Base-by-base conservation (phyloP, 2,113 vertebrate species). In the Neodon shergylaensis region DNA sequence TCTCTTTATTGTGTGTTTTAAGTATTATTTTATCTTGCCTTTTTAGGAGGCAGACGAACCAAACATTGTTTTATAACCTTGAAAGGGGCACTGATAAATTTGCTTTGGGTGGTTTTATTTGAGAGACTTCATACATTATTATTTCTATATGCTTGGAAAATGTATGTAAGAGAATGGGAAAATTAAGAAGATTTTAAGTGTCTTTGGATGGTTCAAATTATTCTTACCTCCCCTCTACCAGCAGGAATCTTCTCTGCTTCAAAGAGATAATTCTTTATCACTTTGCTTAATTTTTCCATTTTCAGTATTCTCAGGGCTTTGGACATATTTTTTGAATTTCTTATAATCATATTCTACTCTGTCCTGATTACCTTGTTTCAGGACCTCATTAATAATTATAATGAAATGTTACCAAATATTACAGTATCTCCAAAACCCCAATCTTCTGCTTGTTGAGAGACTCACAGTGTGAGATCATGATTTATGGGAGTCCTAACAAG, bases 341-440 rank as follows among this genome's bases (percentile, higher is more conserved):
- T 93, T 95, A 73, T 54, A 79, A 72, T 85, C 39, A 78, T 93
- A 19, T 78, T 82, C 47, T 90, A 61, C 10, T 94, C 3, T 63
- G 11, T 74, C 36, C 44, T 66, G 17, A n/a, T 88, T 90, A 72
- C 14, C 7, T 90, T 93, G 31, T 73, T 93, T 96, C 31, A 85
- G 26, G 22, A 73, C 14, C 24, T 96, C 66, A 58, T 74, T 85
- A 92, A 90, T 72, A 88, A 63, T 68, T 42, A 52, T 76, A 66
- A 77, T 78, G 36, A 90, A 88, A 47, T 79, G 22, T n/a, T 86
- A 24, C 72, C 92, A 92, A 92, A 81, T 78, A 93, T 2, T 93
- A 5, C 24, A 72, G 7, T 73, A 58, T 92, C 90, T 93, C 39
- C 72, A 74, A 84, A 88, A 92, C 52, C 39, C 17, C 13, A 58